A percentile compares a stretch with the other conserved stretches of the same genome.
phyloP scores from a whole-genome alignment of 2,797 vertebrate species.

The Lycodopsis pacificus region DNA sequence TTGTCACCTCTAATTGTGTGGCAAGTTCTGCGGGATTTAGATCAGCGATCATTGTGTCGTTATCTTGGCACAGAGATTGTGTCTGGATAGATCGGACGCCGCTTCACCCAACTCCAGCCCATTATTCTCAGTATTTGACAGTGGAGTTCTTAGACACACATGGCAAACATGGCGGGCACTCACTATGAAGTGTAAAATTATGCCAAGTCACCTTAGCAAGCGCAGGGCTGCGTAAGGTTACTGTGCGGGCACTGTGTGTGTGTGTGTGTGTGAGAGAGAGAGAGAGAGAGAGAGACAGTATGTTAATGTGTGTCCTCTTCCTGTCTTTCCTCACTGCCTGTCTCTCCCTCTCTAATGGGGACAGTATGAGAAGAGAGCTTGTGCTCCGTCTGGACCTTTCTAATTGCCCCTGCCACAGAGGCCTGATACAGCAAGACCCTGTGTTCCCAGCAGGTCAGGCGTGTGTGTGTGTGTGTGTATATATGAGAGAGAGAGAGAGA shows the following conservation, averaged over 20 bases:
- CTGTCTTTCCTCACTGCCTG: conserved; percentile 68
- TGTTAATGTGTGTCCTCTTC: conserved; percentile 57
- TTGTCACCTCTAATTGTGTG: conserved; percentile 60
- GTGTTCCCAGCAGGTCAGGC: conserved; percentile 93
- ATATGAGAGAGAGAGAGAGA: conserved; percentile 17
- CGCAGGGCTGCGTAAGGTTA: conserved; percentile 42
- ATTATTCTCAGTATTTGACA: conserved; percentile 45
- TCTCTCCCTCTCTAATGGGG: conserved; percentile 79
- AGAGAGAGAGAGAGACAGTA: conserved; percentile 29
- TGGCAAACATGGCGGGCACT: conserved; percentile 10
- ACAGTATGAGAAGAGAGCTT: conserved; percentile 85
- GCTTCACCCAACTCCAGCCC: conserved; percentile 35
- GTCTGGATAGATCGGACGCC: conserved; percentile 11
- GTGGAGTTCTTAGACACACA: conserved; percentile 26
- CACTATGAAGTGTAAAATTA: conserved; percentile 13
- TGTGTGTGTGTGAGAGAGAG: conserved; percentile 22
- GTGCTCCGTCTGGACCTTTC: conserved; percentile 84
- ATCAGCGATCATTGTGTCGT: conserved; percentile 56
- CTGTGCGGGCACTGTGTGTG: conserved; percentile 26
- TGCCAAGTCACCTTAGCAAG: conserved; percentile 45
- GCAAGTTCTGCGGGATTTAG: conserved; percentile 40
- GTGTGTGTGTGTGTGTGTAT: conserved; percentile 83
- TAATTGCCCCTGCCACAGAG: conserved; percentile 86
- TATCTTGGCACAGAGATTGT: conserved; percentile 47
- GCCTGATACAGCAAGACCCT: conserved; percentile 85